Percentiles rank a stretch among this genome's conserved stretches.
These are phyloP conservation scores for Apomyelois bistriatella DNA, from an alignment of 2,888 invertebrate species.

Conservation along the genomic window DNA sequence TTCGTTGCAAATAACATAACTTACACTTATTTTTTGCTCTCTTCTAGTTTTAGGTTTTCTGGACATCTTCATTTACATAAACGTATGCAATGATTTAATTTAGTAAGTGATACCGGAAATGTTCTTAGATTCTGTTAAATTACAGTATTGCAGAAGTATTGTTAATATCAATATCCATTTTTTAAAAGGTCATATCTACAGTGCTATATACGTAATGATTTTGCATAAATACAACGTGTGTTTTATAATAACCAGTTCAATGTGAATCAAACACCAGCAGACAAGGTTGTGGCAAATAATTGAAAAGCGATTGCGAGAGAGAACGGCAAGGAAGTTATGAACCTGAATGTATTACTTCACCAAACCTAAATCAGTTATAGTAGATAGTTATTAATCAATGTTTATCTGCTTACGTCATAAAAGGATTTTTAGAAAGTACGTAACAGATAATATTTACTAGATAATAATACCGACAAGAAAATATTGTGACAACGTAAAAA, in stretches of 20 bases:
- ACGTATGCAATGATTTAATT: too few species aligned
- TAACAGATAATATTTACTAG: too few species aligned
- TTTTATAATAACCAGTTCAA: not conserved
- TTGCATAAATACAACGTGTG: not conserved
- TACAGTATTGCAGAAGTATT: too few species aligned
- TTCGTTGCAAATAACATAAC: not conserved
- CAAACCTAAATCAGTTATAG: not conserved
- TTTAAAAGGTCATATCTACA: not conserved
- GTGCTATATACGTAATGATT: not conserved
- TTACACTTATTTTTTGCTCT: not conserved
- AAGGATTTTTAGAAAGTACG: too few species aligned
- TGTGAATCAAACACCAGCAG: not conserved
- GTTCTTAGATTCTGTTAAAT: too few species aligned
- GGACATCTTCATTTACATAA: not conserved
- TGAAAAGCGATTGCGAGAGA: conserved; percentile 3
- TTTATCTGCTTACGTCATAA: not conserved
- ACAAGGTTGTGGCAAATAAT: conserved; percentile 3
- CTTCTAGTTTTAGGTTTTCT: too few species aligned
- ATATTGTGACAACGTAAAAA: too few species aligned
- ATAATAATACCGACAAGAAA: too few species aligned
- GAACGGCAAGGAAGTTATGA: not conserved
- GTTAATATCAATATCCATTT: too few species aligned
- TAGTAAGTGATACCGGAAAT: too few species aligned
- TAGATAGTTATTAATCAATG: not conserved
- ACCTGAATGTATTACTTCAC: not conserved